A percentile compares a stretch with the other conserved stretches of the same genome.
These are phyloP conservation scores for Lumbricus terrestris DNA, from an alignment of 2,888 invertebrate genomes.

Conservation along the genomic window DNA sequence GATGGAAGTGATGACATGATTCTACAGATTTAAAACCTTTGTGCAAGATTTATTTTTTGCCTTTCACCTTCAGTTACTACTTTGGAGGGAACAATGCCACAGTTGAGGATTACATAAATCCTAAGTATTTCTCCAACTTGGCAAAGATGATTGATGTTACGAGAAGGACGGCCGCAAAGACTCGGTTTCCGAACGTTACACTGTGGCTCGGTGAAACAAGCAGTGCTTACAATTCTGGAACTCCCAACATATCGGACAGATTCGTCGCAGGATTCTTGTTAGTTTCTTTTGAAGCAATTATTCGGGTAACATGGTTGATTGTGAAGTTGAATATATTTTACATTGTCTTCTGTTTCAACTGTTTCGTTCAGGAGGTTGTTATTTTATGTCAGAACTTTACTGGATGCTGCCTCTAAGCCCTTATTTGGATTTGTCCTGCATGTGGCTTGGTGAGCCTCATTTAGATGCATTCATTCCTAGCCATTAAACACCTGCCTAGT, in stretches of 20 bases:
- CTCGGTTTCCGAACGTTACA: conserved; percentile 58
- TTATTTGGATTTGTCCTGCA: no score
- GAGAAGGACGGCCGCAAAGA: neutral
- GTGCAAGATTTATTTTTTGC: neutral
- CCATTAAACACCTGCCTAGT: no score
- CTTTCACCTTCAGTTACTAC: conserved; percentile 65
- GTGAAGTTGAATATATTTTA: neutral
- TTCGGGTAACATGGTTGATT: neutral
- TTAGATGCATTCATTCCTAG: no score
- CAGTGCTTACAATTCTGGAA: conserved; percentile 74
- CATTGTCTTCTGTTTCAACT: neutral
- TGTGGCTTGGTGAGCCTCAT: no score
- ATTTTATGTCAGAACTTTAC: neutral
- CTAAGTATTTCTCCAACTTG: conserved; percentile 68
- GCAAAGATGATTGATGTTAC: conserved; percentile 54
- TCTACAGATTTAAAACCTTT: no score
- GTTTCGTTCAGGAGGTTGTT: neutral
- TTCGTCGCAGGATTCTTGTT: conserved; percentile 72
- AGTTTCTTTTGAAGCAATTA: conserved; percentile 46
- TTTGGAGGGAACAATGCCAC: conserved; percentile 64
- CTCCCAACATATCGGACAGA: conserved; percentile 68
- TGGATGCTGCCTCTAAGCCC: neutral
- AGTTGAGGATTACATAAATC: conserved; percentile 43
- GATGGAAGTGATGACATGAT: neutral
- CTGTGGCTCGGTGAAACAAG: conserved; percentile 70